These are phyloP conservation scores for Drosophila sucinea DNA, from an alignment of 1,140 invertebrate genomes.

Conservation along the genomic window DNA sequence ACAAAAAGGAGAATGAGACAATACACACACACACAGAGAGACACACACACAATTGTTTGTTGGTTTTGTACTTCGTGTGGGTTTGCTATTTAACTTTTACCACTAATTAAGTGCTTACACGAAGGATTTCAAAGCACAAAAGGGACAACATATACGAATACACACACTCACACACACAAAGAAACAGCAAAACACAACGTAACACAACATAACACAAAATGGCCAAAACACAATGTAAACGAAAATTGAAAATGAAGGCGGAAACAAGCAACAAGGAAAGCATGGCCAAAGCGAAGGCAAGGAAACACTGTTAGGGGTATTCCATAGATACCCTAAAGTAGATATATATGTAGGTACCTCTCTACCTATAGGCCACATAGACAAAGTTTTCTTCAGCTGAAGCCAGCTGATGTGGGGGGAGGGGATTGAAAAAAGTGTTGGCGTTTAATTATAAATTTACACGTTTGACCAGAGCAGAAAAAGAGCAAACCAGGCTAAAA, in stretches of 20 bases:
- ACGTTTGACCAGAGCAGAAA: conserved; percentile 61
- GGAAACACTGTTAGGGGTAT: background rate
- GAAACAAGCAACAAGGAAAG: conserved; percentile 29
- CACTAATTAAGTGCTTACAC: conserved; percentile 80
- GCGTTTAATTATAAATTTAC: conserved; percentile 80
- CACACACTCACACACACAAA: background rate
- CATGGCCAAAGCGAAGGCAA: background rate
- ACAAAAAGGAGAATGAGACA: conserved; percentile 14
- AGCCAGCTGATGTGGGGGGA: background rate
- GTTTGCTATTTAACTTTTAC: conserved; percentile 75
- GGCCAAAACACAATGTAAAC: conserved; percentile 38
- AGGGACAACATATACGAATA: conserved; percentile 31
- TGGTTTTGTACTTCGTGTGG: conserved; percentile 49
- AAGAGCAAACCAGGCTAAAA: conserved; percentile 73
- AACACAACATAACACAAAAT: conserved; percentile 31
- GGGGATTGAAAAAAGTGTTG: conserved; percentile 65
- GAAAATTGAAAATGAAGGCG: conserved; percentile 56
- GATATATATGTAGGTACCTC: too few species aligned
- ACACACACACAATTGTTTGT: conserved; percentile 45
- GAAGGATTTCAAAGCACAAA: conserved; percentile 74
- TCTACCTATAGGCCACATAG: conserved; percentile 16
- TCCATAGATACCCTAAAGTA: background rate
- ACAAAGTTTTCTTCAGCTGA: conserved; percentile 36
- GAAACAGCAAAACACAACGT: conserved; percentile 39
- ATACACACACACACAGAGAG: conserved; percentile 25